A percentile compares a stretch with the other conserved stretches of the same genome.
Conservation (phyloP, 2,888 invertebrate genomes). For the Thyatira batis region DNA sequence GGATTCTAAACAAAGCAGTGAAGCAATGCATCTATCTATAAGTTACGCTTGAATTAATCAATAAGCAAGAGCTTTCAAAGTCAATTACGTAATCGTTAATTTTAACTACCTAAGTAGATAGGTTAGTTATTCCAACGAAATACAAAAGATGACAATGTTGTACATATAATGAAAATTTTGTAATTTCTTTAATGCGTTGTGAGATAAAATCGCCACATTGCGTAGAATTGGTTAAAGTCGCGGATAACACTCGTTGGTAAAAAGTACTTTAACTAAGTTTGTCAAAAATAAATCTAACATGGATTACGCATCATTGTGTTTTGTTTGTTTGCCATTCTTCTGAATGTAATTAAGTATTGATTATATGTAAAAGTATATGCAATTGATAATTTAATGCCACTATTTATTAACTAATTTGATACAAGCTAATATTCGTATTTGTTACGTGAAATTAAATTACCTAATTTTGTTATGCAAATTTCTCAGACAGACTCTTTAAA, state of each 20-base stretch:
- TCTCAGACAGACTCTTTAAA: too few species aligned
- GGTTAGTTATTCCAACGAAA: neutral
- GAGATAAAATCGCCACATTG: slow-evolving; percentile 17
- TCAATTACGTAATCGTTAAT: neutral
- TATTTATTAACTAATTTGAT: too few species aligned
- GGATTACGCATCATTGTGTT: neutral
- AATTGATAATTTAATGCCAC: too few species aligned
- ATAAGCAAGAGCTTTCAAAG: neutral
- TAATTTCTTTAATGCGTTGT: neutral
- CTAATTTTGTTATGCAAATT: too few species aligned
- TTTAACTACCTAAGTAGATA: neutral
- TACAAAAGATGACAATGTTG: neutral
- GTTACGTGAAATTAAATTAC: too few species aligned
- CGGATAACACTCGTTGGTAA: slow-evolving; percentile 37
- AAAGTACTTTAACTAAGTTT: slow-evolving; percentile 37
- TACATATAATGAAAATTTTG: neutral
- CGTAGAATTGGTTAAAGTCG: slow-evolving; percentile 46
- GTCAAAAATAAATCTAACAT: slow-evolving; percentile 24
- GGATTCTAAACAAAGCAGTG: too few species aligned
- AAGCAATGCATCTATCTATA: neutral
- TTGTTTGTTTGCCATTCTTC: neutral
- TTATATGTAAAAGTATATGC: too few species aligned
- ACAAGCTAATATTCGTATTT: too few species aligned
- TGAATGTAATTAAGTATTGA: too few species aligned
- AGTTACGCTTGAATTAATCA: slow-evolving; percentile 9